A percentile compares a stretch with the other conserved stretches of the same genome.
These are phyloP conservation scores for human (Homo sapiens) DNA, from an alignment of 2,113 vertebrate genomes.

Conservation along the genomic window GRCh38 chr7:145425501-145426000, in stretches of 20 bases:
- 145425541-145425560: constrained; percentile 19
- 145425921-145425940: not conserved
- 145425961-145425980: not conserved
- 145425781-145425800: not conserved
- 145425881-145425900: not conserved
- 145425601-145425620: not conserved
- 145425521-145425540: not conserved
- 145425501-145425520: constrained; percentile 17
- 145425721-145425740: not conserved
- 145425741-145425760: not conserved
- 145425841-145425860: not conserved
- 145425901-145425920: not conserved
- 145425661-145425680: not conserved
- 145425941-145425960: not conserved
- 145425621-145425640: not conserved
- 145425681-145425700: not conserved
- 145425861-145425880: not conserved
- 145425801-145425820: not conserved
- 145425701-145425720: not conserved
- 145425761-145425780: not conserved
- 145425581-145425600: not conserved
- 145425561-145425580: not conserved
- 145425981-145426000: not conserved
- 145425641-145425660: not conserved
- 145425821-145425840: not conserved